Evolutionary conservation across 2,797 vertebrate species (phyloP).

Genomic region (Channallabes apus): DNA sequence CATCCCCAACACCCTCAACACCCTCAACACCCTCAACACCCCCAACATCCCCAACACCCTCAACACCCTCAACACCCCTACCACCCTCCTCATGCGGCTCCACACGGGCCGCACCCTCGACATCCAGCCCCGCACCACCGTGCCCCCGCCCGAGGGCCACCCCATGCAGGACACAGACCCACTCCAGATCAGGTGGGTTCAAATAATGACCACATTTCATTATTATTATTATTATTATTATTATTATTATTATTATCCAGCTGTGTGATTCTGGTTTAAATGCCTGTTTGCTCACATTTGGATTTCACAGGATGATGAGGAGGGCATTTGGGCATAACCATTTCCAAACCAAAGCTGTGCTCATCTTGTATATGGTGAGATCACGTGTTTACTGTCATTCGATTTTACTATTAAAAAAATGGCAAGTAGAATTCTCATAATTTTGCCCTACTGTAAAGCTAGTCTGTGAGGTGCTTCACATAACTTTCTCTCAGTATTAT

Average conservation of each 20-base stretch:
- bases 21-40: slow-evolving; percentile 57
- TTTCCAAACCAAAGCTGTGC: slow-evolving; percentile 91
- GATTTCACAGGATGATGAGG: slow-evolving; percentile 92
- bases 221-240: no score
- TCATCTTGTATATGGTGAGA: slow-evolving; percentile 95
- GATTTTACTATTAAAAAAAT: neutral
- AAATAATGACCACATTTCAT: neutral
- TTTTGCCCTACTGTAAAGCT: neutral
- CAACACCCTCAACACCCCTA: slow-evolving; percentile 38
- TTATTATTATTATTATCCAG: neutral
- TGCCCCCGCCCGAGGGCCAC: slow-evolving; percentile 72
- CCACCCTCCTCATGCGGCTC: slow-evolving; percentile 63
- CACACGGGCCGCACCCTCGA: slow-evolving; percentile 57
- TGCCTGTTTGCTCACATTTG: slow-evolving; percentile 52
- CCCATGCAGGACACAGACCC: slow-evolving; percentile 85
- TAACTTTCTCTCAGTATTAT: no score
- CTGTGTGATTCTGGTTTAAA: neutral
- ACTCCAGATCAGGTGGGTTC: slow-evolving; percentile 75
- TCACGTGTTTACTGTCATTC: neutral
- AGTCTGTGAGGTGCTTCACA: neutral
- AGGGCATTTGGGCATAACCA: slow-evolving; percentile 98
- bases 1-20: slow-evolving; percentile 48
- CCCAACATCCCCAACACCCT: slow-evolving; percentile 47
- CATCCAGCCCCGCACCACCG: slow-evolving; percentile 68
- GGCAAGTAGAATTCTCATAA: neutral